Base-by-base conservation (phyloP, 2,797 vertebrate genomes). In the Acridotheres tristis region DNA sequence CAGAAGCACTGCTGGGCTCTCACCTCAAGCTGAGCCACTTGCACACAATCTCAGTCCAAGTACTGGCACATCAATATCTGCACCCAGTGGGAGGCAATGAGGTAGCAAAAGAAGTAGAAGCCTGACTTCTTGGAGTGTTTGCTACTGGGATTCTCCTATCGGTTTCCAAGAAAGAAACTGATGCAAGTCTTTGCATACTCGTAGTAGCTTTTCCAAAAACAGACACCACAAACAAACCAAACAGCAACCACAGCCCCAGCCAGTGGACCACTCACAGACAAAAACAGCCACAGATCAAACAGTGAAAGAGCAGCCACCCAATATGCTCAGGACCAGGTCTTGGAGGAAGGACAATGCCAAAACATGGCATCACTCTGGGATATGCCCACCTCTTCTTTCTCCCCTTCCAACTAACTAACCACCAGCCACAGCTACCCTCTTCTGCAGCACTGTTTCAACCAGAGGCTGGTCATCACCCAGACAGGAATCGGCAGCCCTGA, bases 11-110 rank as follows among this genome's bases (percentile, higher is more conserved):
- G 76, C 42, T 13, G 55, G 29, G 65, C 69, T 83, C 57, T 45
- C 62, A 48, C 27, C 58, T 85, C 51, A 45, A 8, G 26, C 51
- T 32, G 51, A 68, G 54, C 51, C 29, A 10, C 58, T 40, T 19
- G n/a, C n/a, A 61, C 50, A 32, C 3, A 3, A 50, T 16, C 50
- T 0, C 1, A 71, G 45, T 16, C 6, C 1, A 55, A 85, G 53
- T 4, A 42, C 0, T 0, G n/a, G 43, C 42, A 54, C 4, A 0
- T 15, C n/a, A 16, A 19, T 2, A 0, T 29, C 66, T 21, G 38
- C 30, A 47, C 55, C 71, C 40, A 16, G 20, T 4, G 11, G 36
- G 55, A 73, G 26, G 34, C 16, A 43, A 87, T 45, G 18, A 62
- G 29, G 48, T 11, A 66, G 43, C 47, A 57, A 36, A 71, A 84